phyloP scores from a whole-genome alignment of 2,888 invertebrate genomes.

The Acholoe squamosa region DNA sequence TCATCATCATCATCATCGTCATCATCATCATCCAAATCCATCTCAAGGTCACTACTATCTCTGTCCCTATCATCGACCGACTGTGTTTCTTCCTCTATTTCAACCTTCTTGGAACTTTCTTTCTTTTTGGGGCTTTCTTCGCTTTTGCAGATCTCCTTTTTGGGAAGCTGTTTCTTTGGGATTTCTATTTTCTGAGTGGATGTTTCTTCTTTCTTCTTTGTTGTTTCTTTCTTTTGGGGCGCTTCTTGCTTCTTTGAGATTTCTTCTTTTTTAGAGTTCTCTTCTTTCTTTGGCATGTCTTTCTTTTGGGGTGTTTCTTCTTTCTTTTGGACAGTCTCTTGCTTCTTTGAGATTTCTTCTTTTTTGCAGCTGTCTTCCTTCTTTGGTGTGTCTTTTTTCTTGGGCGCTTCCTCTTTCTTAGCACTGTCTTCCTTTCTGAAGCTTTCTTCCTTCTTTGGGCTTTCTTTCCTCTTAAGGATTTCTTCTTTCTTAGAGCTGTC shows the following conservation, averaged over 20 bases:
- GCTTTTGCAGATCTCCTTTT: background rate
- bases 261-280: background rate
- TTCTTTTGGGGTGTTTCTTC: background rate
- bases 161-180: background rate
- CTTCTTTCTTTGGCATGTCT: background rate
- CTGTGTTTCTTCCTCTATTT: background rate
- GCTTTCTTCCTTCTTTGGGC: background rate
- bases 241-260: background rate
- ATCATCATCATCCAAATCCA: slow-evolving; percentile 52
- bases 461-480: background rate
- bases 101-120: background rate
- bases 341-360: background rate
- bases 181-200: background rate
- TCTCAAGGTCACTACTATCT: slow-evolving; percentile 39
- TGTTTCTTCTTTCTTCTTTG: background rate
- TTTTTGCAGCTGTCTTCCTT: background rate
- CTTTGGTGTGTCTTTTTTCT: slow-evolving; percentile 23
- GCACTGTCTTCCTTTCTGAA: slow-evolving; percentile 52
- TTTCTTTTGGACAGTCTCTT: background rate
- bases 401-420: slow-evolving; percentile 53
- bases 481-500: background rate
- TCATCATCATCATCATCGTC: slow-evolving; percentile 62
- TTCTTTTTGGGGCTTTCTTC: background rate
- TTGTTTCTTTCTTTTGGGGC: background rate
- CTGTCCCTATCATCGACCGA: background rate